Evolutionary conservation across 2,797 vertebrate species (phyloP).

Genomic region (Acipenser oxyrinchus): DNA sequence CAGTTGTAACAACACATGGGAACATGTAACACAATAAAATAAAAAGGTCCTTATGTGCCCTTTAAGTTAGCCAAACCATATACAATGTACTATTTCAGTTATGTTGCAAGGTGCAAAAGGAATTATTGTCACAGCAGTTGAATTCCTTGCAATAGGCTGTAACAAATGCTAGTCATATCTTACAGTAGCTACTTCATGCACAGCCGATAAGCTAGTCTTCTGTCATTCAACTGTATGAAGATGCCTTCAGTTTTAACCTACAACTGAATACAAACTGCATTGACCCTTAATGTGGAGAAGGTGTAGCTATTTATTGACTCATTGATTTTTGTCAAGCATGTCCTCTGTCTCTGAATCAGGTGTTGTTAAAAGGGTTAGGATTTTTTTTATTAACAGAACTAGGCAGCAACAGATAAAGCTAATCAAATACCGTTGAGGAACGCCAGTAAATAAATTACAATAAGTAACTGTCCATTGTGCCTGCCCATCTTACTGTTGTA

Average conservation of each 20-base stretch:
- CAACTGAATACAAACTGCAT: not conserved
- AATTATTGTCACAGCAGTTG: too few relatives aligned
- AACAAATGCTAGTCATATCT: too few relatives aligned
- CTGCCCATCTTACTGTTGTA: constrained; percentile 76
- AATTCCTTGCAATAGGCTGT: too few relatives aligned
- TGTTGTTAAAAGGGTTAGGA: constrained; percentile 3
- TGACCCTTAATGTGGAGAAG: not conserved
- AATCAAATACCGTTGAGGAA: constrained; percentile 52
- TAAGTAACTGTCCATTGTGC: constrained; percentile 66
- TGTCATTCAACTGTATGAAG: not conserved
- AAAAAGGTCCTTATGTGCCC: too few relatives aligned
- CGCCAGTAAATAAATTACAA: constrained; percentile 82
- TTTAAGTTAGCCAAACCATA: too few relatives aligned
- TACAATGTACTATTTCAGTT: too few relatives aligned
- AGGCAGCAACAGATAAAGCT: constrained; percentile 50
- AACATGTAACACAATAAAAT: too few relatives aligned
- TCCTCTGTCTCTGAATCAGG: not conserved
- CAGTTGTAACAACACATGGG: too few relatives aligned
- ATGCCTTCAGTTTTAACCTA: not conserved
- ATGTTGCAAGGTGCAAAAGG: too few relatives aligned
- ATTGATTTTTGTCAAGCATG: not conserved
- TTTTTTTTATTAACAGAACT: constrained; percentile 27
- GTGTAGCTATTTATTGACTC: not conserved
- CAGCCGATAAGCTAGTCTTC: not conserved
- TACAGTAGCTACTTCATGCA: not conserved